These are phyloP conservation scores for Molanna angustata DNA, from an alignment of 2,888 invertebrate species.

Conservation along the genomic window DNA sequence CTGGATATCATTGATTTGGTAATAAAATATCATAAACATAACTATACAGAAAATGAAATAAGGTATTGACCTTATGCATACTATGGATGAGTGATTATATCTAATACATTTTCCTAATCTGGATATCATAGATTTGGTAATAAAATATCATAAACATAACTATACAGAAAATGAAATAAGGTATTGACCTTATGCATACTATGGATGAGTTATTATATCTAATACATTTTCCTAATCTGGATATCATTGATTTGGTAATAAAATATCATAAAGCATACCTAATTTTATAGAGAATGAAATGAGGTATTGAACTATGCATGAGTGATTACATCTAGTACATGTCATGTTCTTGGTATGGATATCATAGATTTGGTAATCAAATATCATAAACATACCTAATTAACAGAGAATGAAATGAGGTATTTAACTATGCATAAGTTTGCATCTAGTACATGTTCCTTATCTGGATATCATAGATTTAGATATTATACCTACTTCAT, in stretches of 20 bases:
- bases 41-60: constrained; percentile 20
- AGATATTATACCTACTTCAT: constrained; percentile 19
- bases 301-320: background rate
- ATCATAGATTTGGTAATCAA: constrained; percentile 12
- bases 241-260: constrained; percentile 10
- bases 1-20: constrained; percentile 5
- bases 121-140: constrained; percentile 5
- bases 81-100: too few species aligned
- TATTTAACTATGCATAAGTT: too few species aligned
- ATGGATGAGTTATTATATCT: too few species aligned
- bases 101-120: background rate
- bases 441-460: too few species aligned
- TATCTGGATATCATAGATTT: background rate
- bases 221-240: background rate
- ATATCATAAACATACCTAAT: constrained; percentile 35
- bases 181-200: background rate
- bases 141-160: constrained; percentile 34
- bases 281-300: constrained; percentile 22
- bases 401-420: constrained; percentile 15
- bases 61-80: background rate
- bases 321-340: too few species aligned
- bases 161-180: constrained; percentile 18
- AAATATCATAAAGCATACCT: constrained; percentile 35
- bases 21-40: constrained; percentile 34
- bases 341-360: background rate